A percentile compares a stretch with the other conserved stretches of the same genome.
Evolutionary conservation across 2,888 invertebrate species (phyloP).

Genomic region (Melanargia galathea): DNA sequence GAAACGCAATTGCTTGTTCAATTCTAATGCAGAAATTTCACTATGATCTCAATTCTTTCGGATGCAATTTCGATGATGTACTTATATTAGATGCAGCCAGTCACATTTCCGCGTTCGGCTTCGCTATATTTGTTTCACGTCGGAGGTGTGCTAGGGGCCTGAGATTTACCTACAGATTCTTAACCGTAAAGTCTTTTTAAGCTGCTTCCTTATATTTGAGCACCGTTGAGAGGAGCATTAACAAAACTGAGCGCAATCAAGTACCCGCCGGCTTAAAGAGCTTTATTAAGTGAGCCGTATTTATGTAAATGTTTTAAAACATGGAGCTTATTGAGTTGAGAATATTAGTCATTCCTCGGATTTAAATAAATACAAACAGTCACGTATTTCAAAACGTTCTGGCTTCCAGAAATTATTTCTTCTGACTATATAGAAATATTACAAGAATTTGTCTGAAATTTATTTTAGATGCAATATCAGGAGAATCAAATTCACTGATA

Average conservation of each 20-base stretch:
- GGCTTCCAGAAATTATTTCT: too few relatives aligned
- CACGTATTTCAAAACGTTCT: background rate
- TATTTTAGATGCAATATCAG: too few relatives aligned
- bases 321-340: slow-evolving; percentile 7
- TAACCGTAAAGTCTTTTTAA: background rate
- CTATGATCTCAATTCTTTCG: background rate
- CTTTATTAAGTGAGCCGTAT: slow-evolving; percentile 18
- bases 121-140: too few relatives aligned
- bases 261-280: slow-evolving; percentile 9
- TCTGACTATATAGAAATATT: too few relatives aligned
- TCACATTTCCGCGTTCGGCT: too few relatives aligned
- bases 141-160: too few relatives aligned
- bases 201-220: slow-evolving; percentile 15
- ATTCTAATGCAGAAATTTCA: too few relatives aligned
- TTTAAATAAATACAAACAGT: background rate
- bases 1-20: too few relatives aligned
- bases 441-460: too few relatives aligned
- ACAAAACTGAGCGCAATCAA: slow-evolving; percentile 14
- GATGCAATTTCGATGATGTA: background rate
- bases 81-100: too few relatives aligned
- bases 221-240: slow-evolving; percentile 12
- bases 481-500: too few relatives aligned
- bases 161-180: background rate
- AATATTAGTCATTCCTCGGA: background rate
- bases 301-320: slow-evolving; percentile 17